A percentile compares a stretch with the other conserved stretches of the same genome.
Conservation (phyloP, 1,140 invertebrate species). For the Panagrolaimus sp. region DNA sequence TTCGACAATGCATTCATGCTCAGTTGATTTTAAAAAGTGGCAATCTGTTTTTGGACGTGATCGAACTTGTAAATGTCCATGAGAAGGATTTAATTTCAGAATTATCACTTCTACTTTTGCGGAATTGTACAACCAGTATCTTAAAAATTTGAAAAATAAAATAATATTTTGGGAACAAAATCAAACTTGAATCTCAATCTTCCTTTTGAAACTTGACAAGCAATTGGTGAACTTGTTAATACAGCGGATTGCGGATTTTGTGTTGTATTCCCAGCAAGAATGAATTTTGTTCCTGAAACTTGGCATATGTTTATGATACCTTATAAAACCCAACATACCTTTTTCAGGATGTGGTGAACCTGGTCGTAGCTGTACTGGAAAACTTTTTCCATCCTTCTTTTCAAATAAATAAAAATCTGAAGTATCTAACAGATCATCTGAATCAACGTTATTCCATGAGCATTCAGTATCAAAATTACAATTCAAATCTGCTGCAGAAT, state of each 20-base stretch:
- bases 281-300: slow-evolving; percentile 37
- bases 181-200: slow-evolving; percentile 40
- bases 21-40: slow-evolving; percentile 38
- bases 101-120: slow-evolving; percentile 44
- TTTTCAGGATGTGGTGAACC: background rate
- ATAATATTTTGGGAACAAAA: slow-evolving; percentile 16
- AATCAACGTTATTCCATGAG: slow-evolving; percentile 39
- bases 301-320: background rate
- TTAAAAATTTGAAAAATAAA: slow-evolving; percentile 20
- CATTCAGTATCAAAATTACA: slow-evolving; percentile 37
- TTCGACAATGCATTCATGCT: slow-evolving; percentile 38
- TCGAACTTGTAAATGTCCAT: slow-evolving; percentile 40
- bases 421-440: slow-evolving; percentile 42
- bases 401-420: slow-evolving; percentile 49
- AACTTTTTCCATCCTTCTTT: slow-evolving; percentile 40
- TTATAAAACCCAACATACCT: background rate
- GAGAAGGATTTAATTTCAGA: slow-evolving; percentile 38
- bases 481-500: slow-evolving; percentile 31
- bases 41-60: slow-evolving; percentile 38
- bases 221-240: slow-evolving; percentile 42
- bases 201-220: slow-evolving; percentile 41
- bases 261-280: slow-evolving; percentile 44
- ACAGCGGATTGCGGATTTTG: slow-evolving; percentile 38
- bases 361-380: slow-evolving; percentile 38
- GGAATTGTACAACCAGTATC: slow-evolving; percentile 47